phyloP scores from a whole-genome alignment of 2,113 vertebrate species.

The Gopherus flavomarginatus region DNA sequence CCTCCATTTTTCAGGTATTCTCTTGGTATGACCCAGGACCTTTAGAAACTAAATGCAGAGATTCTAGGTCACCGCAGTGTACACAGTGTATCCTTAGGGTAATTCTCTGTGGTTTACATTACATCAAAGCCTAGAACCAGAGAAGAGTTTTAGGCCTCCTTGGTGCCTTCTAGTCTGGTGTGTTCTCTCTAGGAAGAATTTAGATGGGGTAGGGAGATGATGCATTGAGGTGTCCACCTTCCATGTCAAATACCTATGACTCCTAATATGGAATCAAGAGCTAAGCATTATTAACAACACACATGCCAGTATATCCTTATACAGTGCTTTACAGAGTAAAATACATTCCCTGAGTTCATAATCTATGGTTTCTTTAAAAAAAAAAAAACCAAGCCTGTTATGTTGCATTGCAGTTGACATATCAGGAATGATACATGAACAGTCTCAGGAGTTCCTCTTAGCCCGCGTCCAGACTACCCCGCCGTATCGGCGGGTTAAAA shows the following conservation, averaged over 20 bases:
- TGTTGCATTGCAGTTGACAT: neutral
- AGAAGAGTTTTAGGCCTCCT: neutral
- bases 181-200: neutral
- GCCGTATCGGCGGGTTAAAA: too few species aligned
- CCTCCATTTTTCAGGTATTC: neutral
- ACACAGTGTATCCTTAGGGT: neutral
- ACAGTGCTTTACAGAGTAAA: constrained; percentile 9
- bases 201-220: neutral
- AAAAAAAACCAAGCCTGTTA: neutral
- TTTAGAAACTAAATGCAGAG: neutral
- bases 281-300: neutral
- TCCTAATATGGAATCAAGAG: neutral
- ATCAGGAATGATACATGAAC: neutral
- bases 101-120: neutral
- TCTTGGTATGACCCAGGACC: neutral
- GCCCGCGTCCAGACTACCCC: too few species aligned
- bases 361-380: fast-evolving
- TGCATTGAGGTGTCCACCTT: neutral
- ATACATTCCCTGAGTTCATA: constrained; percentile 37
- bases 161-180: neutral
- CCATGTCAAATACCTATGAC: neutral
- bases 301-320: neutral
- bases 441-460: neutral
- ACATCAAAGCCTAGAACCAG: neutral
- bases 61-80: fast-evolving